Evolutionary conservation across 2,113 vertebrate species (phyloP).

Genomic region (Accipiter virgatus): DNA sequence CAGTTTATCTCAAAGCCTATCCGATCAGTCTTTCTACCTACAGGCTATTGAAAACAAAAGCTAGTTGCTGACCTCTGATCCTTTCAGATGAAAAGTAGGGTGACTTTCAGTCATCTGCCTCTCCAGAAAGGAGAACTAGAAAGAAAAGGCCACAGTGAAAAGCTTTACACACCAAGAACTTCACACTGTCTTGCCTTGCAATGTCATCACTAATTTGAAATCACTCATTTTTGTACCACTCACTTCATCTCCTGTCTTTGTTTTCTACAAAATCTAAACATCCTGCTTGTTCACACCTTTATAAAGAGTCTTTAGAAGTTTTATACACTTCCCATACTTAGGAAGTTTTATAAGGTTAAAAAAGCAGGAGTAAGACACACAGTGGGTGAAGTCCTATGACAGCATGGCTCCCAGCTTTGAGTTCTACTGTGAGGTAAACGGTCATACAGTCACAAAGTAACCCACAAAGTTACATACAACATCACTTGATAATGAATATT

Average conservation of each 20-base stretch:
- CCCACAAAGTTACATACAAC: background rate
- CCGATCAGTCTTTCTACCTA: background rate
- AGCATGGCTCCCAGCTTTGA: background rate
- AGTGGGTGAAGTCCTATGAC: background rate
- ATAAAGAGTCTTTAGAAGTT: background rate
- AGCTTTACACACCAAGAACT: background rate
- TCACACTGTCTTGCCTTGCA: background rate
- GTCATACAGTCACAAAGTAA: background rate
- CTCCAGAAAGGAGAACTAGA: background rate
- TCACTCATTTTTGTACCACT: background rate
- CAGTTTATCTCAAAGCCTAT: background rate
- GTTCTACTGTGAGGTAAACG: background rate
- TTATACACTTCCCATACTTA: background rate
- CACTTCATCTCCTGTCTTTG: background rate
- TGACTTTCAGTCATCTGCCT: background rate
- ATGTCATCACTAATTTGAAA: background rate
- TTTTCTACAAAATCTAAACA: background rate
- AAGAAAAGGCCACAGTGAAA: background rate
- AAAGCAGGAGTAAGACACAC: background rate
- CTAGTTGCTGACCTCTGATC: background rate
- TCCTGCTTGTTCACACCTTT: background rate
- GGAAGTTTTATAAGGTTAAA: background rate
- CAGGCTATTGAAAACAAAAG: background rate
- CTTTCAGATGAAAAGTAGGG: background rate
- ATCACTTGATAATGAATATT: background rate